phyloP scores from a whole-genome alignment of 2,113 vertebrate genomes.

The Serilophus lunatus region DNA sequence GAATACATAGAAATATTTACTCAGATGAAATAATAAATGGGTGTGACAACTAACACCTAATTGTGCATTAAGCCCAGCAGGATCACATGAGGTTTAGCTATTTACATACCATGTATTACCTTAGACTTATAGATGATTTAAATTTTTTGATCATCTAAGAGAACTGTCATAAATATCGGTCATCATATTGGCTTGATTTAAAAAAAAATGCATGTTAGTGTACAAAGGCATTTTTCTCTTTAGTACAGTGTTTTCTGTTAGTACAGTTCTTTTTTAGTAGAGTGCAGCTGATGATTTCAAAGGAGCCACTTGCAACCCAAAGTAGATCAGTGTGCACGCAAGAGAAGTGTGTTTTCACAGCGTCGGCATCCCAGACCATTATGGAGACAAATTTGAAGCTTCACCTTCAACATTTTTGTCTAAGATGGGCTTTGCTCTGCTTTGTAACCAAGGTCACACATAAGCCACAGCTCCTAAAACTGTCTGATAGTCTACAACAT shows the following conservation, averaged over 20 bases:
- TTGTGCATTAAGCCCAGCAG: neutral
- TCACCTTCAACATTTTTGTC: neutral
- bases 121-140: neutral
- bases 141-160: neutral
- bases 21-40: neutral
- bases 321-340: neutral
- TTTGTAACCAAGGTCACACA: neutral
- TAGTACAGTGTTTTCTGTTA: neutral
- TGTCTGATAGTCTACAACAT: neutral
- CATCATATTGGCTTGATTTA: neutral
- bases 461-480: neutral
- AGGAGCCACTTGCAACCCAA: neutral
- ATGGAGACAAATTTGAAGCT: neutral
- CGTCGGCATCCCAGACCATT: neutral
- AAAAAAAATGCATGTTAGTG: neutral
- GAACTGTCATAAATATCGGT: neutral
- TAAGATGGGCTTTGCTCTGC: neutral
- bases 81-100: neutral
- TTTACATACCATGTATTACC: neutral
- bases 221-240: neutral
- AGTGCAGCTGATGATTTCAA: neutral
- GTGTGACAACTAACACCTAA: neutral
- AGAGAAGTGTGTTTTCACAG: neutral
- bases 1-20: neutral
- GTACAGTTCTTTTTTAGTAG: neutral